phyloP scores from a whole-genome alignment of 2,888 invertebrate genomes.

The Papilio demoleus region DNA sequence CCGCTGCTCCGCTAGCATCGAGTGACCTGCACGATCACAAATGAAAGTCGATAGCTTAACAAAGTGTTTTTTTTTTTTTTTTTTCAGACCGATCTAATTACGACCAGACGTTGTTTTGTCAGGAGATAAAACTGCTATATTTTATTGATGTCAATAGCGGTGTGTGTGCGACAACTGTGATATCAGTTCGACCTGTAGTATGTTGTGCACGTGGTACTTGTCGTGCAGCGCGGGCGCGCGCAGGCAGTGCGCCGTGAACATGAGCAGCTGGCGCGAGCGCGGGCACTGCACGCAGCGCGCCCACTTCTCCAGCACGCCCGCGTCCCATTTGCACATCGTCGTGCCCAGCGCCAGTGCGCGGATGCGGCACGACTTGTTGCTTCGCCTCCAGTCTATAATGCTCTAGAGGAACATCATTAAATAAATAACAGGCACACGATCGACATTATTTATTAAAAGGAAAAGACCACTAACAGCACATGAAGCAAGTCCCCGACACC shows the following conservation, averaged over 20 bases:
- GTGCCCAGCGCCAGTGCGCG: slow-evolving; percentile 69
- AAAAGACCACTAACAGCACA: too few species aligned
- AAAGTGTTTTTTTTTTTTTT: too few species aligned
- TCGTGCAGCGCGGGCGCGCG: slow-evolving; percentile 71
- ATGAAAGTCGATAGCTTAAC: too few species aligned
- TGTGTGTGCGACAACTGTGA: too few species aligned
- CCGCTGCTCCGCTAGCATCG: slow-evolving; percentile 75
- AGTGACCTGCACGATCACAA: slow-evolving; percentile 72
- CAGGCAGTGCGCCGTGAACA: slow-evolving; percentile 72
- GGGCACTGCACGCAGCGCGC: slow-evolving; percentile 67
- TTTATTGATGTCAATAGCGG: too few species aligned
- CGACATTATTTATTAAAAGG: too few species aligned
- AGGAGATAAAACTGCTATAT: too few species aligned
- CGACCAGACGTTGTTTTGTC: neutral
- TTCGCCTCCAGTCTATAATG: slow-evolving; percentile 60
- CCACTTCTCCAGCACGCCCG: slow-evolving; percentile 67
- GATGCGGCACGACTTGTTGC: slow-evolving; percentile 62
- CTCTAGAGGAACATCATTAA: too few species aligned
- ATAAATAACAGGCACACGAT: too few species aligned
- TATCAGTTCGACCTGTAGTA: slow-evolving; percentile 78
- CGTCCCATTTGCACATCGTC: slow-evolving; percentile 72
- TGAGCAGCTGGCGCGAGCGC: slow-evolving; percentile 61
- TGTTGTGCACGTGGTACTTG: slow-evolving; percentile 70
- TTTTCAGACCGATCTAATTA: slow-evolving; percentile 3
- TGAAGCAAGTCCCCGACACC: too few species aligned